These are phyloP conservation scores for Zygaena filipendulae DNA, from an alignment of 2,888 invertebrate genomes.

Conservation along the genomic window DNA sequence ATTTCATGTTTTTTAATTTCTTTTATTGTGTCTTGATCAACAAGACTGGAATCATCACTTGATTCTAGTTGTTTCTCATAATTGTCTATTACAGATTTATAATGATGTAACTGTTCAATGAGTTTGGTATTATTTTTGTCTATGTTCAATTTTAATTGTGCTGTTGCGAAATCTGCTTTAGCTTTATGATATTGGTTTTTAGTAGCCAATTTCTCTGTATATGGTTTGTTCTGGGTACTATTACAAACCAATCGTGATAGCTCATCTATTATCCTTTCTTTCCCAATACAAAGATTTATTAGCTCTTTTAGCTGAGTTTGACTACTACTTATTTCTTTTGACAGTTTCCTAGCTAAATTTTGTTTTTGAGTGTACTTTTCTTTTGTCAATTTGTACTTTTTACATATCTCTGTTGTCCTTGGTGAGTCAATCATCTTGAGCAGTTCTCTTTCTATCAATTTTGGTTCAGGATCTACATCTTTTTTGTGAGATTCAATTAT, in stretches of 20 bases:
- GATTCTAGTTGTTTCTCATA: conserved; percentile 38
- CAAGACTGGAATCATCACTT: conserved; percentile 46
- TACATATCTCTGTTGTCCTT: conserved; percentile 56
- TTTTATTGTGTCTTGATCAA: conserved; percentile 67
- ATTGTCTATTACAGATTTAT: conserved; percentile 34
- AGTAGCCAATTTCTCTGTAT: conserved; percentile 71
- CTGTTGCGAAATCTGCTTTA: conserved; percentile 63
- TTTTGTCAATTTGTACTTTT: conserved; percentile 63
- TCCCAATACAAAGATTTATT: conserved; percentile 72
- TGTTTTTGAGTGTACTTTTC: conserved; percentile 63
- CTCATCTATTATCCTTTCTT: conserved; percentile 79
- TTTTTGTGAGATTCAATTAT: conserved; percentile 67
- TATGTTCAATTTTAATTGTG: conserved; percentile 67
- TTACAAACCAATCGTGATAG: conserved; percentile 53
- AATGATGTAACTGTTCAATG: conserved; percentile 39
- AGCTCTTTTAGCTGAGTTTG: conserved; percentile 78
- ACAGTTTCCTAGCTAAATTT: conserved; percentile 52
- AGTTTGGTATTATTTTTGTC: conserved; percentile 60
- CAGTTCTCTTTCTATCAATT: conserved; percentile 59
- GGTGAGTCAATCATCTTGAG: conserved; percentile 64
- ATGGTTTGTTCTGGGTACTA: conserved; percentile 37
- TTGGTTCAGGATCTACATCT: conserved; percentile 64
- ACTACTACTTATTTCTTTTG: conserved; percentile 72
- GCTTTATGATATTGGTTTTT: conserved; percentile 70
- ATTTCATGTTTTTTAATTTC: conserved; percentile 79